phyloP scores from a whole-genome alignment of 2,797 vertebrate species.

The Coreius guichenoti region DNA sequence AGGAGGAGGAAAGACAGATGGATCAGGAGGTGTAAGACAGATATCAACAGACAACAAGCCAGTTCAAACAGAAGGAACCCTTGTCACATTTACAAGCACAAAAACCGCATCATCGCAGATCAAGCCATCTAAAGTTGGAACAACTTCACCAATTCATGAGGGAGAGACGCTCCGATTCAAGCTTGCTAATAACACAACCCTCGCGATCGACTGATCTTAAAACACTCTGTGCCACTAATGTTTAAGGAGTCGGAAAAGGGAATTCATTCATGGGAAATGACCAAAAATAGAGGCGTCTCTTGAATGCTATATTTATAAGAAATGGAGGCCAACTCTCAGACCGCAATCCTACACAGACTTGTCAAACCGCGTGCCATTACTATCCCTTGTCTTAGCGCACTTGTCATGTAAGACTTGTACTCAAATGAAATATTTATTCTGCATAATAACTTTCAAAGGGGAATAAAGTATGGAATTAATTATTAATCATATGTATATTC shows the following conservation, averaged over 20 bases:
- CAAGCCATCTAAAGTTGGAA: slow-evolving; percentile 44
- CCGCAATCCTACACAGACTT: slow-evolving; percentile 76
- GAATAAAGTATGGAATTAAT: slow-evolving; percentile 83
- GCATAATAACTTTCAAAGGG: slow-evolving; percentile 85
- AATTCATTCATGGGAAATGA: slow-evolving; percentile 73
- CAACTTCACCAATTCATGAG: slow-evolving; percentile 40
- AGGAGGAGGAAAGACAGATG: slow-evolving; percentile 48
- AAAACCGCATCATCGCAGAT: slow-evolving; percentile 21
- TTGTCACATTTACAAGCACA: slow-evolving; percentile 56
- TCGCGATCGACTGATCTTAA: slow-evolving; percentile 27
- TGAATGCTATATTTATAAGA: slow-evolving; percentile 75
- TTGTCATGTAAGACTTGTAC: slow-evolving; percentile 82
- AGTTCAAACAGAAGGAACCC: slow-evolving; percentile 59
- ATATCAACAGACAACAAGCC: slow-evolving; percentile 51
- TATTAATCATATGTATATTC: slow-evolving; percentile 86
- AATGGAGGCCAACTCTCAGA: slow-evolving; percentile 62
- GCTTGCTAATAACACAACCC: slow-evolving; percentile 33
- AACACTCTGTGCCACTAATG: slow-evolving; percentile 43
- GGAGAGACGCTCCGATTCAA: slow-evolving; percentile 31
- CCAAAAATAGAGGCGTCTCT: slow-evolving; percentile 74
- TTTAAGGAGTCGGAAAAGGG: slow-evolving; percentile 66
- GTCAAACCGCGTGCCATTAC: slow-evolving; percentile 79
- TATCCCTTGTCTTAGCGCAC: slow-evolving; percentile 81
- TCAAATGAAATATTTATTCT: slow-evolving; percentile 83
- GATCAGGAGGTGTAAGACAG: slow-evolving; percentile 61